These are phyloP conservation scores for Microctonus aethiopoides DNA, from an alignment of 2,888 invertebrate genomes.

Conservation along the genomic window DNA sequence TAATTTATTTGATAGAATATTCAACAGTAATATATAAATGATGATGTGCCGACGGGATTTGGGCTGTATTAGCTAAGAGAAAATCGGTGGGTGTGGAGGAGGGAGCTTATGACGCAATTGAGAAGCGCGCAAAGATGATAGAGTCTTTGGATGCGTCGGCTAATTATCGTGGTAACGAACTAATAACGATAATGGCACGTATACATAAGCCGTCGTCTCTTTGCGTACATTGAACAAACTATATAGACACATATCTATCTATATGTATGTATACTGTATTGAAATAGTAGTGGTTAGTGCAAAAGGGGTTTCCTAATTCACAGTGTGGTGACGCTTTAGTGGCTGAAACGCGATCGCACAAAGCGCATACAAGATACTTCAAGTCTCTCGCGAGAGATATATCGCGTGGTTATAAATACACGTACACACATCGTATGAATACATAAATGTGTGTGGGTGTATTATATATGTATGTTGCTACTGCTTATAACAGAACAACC, in stretches of 20 bases:
- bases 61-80: not conserved
- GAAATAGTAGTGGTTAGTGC: constrained; percentile 14
- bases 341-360: constrained; percentile 34
- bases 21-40: not conserved
- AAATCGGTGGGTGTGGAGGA: not conserved
- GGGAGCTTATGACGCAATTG: not conserved
- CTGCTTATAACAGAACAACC: not conserved
- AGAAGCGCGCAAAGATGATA: constrained; percentile 9
- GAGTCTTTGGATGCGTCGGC: constrained; percentile 23
- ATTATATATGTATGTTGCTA: not conserved
- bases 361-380: constrained; percentile 39
- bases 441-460: not conserved
- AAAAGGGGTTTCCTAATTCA: constrained; percentile 37
- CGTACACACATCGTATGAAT: not conserved
- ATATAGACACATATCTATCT: constrained; percentile 10
- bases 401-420: not conserved
- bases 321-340: constrained; percentile 34
- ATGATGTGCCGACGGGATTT: not conserved
- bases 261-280: not conserved
- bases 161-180: constrained; percentile 46
- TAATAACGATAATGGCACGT: constrained; percentile 46
- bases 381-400: constrained; percentile 12
- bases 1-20: not conserved
- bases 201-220: constrained; percentile 11
- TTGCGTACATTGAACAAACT: constrained; percentile 9